Percentiles rank a stretch among this genome's conserved stretches.
These are phyloP conservation scores for Setophaga petechia DNA, from an alignment of 2,113 vertebrate species.

Conservation along the genomic window DNA sequence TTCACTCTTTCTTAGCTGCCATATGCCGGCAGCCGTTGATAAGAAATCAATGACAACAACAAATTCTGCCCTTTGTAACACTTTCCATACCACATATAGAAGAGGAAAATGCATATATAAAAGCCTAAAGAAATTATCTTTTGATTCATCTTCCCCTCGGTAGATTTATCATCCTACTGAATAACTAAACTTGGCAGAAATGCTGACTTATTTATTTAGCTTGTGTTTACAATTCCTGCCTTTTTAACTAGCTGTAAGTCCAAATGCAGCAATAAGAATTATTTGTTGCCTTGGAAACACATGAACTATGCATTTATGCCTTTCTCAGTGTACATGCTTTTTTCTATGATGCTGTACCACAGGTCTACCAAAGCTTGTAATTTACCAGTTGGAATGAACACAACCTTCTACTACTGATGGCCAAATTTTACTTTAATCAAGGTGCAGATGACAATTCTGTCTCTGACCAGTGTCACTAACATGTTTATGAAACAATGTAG, in stretches of 20 bases:
- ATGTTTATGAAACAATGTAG: neutral
- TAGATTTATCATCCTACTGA: neutral
- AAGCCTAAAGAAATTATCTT: neutral
- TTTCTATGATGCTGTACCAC: neutral
- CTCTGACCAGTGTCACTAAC: neutral
- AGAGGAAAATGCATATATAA: neutral
- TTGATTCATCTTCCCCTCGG: neutral
- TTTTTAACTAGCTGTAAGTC: neutral
- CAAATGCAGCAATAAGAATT: neutral
- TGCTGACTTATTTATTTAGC: neutral
- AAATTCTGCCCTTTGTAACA: neutral
- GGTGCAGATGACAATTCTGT: neutral
- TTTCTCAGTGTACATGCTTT: neutral
- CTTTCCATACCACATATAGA: neutral
- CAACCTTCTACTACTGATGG: neutral
- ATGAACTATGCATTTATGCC: neutral
- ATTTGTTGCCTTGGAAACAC: neutral
- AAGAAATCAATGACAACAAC: slow-evolving; percentile 1
- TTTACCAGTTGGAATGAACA: neutral
- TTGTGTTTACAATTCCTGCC: neutral
- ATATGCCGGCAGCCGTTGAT: neutral
- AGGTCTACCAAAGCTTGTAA: neutral
- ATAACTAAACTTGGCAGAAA: neutral
- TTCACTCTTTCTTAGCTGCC: neutral
- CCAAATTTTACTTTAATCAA: neutral